phyloP scores from a whole-genome alignment of 2,888 invertebrate genomes.

The Monoplex corrugatus region DNA sequence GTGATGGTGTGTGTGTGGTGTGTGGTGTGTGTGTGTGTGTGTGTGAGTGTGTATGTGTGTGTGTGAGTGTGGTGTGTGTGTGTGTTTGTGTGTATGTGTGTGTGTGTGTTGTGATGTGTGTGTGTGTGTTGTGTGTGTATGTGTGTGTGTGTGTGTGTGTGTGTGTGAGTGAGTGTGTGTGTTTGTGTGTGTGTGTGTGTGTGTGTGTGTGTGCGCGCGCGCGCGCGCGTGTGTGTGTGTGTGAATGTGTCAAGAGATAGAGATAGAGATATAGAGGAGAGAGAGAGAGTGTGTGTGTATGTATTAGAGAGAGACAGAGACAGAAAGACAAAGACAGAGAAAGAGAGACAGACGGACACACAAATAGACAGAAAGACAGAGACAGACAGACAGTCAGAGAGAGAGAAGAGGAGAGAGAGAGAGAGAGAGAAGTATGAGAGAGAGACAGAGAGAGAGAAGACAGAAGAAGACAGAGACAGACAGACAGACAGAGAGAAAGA shows the following conservation, averaged over 20 bases:
- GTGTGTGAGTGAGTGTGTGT: not conserved
- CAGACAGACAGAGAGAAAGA: not conserved
- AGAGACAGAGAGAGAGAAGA: not conserved
- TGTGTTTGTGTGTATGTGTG: no score
- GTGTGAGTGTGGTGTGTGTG: no score
- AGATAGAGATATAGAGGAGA: not conserved
- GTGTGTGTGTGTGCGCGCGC: no score
- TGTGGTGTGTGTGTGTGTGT: no score
- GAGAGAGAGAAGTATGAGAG: slow-evolving; percentile 10
- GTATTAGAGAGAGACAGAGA: no score
- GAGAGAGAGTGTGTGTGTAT: not conserved
- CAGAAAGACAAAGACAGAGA: not conserved
- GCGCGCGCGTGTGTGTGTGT: not conserved
- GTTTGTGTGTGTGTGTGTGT: no score
- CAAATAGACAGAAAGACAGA: not conserved
- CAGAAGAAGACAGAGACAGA: not conserved
- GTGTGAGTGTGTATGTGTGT: no score
- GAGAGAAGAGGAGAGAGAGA: not conserved
- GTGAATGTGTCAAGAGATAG: not conserved
- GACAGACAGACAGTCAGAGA: not conserved
- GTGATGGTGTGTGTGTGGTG: no score
- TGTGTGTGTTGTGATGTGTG: no score
- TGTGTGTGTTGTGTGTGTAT: not conserved
- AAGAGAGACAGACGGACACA: not conserved
- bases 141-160: not conserved